A percentile compares a stretch with the other conserved stretches of the same genome.
Conservation (phyloP, 2,113 vertebrate species). For the Atherinomorus stipes region DNA sequence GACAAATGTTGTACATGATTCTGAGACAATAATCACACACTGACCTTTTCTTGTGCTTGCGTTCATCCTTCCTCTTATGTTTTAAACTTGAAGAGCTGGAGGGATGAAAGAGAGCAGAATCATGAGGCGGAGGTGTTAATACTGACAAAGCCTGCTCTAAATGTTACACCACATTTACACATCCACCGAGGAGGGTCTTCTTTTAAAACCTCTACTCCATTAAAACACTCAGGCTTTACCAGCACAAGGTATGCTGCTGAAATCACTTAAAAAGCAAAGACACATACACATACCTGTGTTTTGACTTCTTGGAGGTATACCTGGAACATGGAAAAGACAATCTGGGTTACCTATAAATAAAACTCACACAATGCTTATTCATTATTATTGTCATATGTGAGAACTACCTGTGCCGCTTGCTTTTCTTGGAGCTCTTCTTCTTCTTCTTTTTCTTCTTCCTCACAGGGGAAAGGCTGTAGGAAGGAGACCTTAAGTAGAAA, state of each 20-base stretch:
- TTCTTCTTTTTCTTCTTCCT: constrained; percentile 98
- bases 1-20: constrained; percentile 19
- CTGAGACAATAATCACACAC: constrained; percentile 68
- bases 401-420: constrained; percentile 90
- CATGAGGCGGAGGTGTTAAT: constrained; percentile 38
- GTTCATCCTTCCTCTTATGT: constrained; percentile 91
- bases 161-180: constrained; percentile 1
- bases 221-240: neutral
- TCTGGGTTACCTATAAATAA: constrained; percentile 9
- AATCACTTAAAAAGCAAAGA: neutral
- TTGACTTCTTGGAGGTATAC: constrained; percentile 92
- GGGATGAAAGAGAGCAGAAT: constrained; percentile 72
- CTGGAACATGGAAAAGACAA: constrained; percentile 71
- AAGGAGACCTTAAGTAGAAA: constrained; percentile 85
- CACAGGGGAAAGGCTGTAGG: constrained; percentile 89
- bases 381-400: neutral
- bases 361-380: neutral
- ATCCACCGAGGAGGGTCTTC: neutral
- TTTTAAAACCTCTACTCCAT: neutral
- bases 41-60: constrained; percentile 97
- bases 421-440: constrained; percentile 95
- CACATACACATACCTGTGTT: constrained; percentile 87
- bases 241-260: neutral
- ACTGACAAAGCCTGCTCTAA: constrained; percentile 19
- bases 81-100: constrained; percentile 90